Conservation (phyloP, 2,113 vertebrate genomes). For the Gyps fulvus region DNA sequence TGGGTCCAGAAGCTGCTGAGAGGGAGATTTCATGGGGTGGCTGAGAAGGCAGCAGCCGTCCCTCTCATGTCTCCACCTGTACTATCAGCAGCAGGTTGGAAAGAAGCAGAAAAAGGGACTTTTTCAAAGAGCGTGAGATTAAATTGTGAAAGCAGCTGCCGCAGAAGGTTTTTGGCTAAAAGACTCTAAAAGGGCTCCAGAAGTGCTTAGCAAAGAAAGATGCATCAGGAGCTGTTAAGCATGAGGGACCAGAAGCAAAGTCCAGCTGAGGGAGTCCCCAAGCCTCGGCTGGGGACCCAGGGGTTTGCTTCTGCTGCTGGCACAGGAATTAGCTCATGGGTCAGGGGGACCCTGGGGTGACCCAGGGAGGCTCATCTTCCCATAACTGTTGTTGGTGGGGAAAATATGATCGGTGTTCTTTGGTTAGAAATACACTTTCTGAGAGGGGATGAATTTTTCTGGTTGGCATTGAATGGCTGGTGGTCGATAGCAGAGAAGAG, state of each 20-base stretch:
- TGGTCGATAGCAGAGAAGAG: too few species aligned
- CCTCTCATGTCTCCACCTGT: neutral
- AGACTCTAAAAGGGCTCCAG: neutral
- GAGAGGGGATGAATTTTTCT: neutral
- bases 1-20: neutral
- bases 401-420: neutral
- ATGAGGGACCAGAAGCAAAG: neutral
- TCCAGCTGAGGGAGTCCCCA: neutral
- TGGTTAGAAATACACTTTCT: neutral
- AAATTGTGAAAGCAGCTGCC: neutral
- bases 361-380: neutral
- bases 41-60: neutral
- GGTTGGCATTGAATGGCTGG: neutral
- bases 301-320: neutral
- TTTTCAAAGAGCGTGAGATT: neutral
- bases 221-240: neutral
- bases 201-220: neutral
- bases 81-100: neutral
- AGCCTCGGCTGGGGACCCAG: neutral
- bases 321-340: neutral
- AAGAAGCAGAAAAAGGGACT: neutral
- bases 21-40: neutral
- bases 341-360: neutral
- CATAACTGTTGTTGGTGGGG: too few species aligned
- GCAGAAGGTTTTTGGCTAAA: neutral